Evolutionary conservation across 2,113 vertebrate genomes (phyloP).

Genomic region (Sylvia atricapilla): DNA sequence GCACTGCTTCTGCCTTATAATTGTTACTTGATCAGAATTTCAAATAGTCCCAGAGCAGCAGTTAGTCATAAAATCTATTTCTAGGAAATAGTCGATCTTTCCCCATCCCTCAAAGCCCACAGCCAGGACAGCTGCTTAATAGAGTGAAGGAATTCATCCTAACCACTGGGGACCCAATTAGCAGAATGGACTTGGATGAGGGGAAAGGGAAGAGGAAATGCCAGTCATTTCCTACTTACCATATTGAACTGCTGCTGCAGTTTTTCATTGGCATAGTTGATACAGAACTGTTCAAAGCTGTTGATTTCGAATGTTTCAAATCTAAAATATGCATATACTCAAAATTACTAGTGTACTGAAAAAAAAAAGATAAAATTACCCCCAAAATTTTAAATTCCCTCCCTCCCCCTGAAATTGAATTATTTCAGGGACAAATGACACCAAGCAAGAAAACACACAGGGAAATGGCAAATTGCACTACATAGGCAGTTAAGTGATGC

Average conservation of each 20-base stretch:
- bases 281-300: constrained; percentile 99
- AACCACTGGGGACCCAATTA: constrained; percentile 45
- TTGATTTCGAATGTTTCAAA: constrained; percentile 99
- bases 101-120: background rate
- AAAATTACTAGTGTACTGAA: background rate
- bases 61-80: constrained; percentile 62
- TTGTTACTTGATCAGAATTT: constrained; percentile 54
- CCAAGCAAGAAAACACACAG: background rate
- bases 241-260: constrained; percentile 99
- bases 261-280: constrained; percentile 99
- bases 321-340: constrained; percentile 71
- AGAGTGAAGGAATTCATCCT: constrained; percentile 48
- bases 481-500: background rate
- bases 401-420: background rate
- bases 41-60: constrained; percentile 48
- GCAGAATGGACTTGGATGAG: constrained; percentile 14
- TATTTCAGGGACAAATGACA: background rate
- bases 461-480: background rate
- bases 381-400: background rate
- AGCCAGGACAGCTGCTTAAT: constrained; percentile 36
- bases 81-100: constrained; percentile 8
- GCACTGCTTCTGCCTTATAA: constrained; percentile 21
- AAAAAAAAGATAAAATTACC: background rate
- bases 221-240: constrained; percentile 80
- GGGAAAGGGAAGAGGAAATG: constrained; percentile 40